Evolutionary conservation across 1,140 invertebrate species (phyloP).

Genomic region (Bombyx mori): ASM3026992v2 NC_085116.1:12277501-12278000

Average conservation of each 20-base stretch:
- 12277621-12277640: constrained; percentile 57
- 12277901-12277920: too few species aligned
- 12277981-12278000: too few species aligned
- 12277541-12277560: neutral
- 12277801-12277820: neutral
- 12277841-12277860: neutral
- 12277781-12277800: neutral
- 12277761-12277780: constrained; percentile 34
- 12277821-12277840: neutral
- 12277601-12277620: constrained; percentile 44
- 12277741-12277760: constrained; percentile 48
- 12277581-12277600: neutral
- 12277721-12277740: constrained; percentile 52
- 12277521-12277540: too few species aligned
- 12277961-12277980: too few species aligned
- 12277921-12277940: too few species aligned
- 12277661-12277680: constrained; percentile 54
- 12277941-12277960: too few species aligned
- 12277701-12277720: constrained; percentile 54
- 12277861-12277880: too few species aligned
- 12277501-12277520: too few species aligned
- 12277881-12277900: too few species aligned
- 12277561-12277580: neutral
- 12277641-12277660: constrained; percentile 57
- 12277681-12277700: constrained; percentile 36